Percentiles rank a stretch among this genome's conserved stretches.
Conservation (phyloP, 2,113 vertebrate genomes). For the Herpailurus yagouaroundi region DNA sequence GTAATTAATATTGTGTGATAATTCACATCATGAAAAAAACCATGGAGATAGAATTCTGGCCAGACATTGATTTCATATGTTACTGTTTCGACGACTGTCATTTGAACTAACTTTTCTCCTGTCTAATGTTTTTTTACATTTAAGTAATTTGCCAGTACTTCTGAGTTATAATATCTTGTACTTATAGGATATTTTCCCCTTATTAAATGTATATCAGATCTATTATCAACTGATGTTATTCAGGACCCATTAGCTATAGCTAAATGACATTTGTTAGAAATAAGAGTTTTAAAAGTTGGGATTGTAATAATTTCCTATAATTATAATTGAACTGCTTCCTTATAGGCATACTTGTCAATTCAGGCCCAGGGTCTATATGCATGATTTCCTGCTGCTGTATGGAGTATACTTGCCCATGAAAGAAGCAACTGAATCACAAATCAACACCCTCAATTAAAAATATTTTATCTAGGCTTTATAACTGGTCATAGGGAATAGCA, state of each 20-base stretch:
- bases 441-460: background rate
- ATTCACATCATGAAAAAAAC: background rate
- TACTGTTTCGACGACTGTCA: background rate
- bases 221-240: background rate
- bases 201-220: background rate
- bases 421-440: background rate
- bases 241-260: background rate
- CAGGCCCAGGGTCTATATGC: background rate
- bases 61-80: background rate
- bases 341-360: background rate
- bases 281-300: background rate
- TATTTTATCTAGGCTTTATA: constrained; percentile 2
- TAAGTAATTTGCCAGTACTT: constrained; percentile 5
- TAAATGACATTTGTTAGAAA: constrained; percentile 47
- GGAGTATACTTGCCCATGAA: background rate
- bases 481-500: background rate
- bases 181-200: background rate
- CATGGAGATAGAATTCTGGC: constrained; percentile 5
- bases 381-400: background rate
- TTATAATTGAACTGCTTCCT: background rate
- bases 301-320: background rate
- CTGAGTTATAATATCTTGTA: background rate
- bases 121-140: constrained; percentile 42
- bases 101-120: background rate
- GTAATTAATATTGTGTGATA: background rate